Evolutionary conservation across 2,113 vertebrate species (phyloP), one percentile per base, ranked within the genome.

Genomic region (Rhadina sibilatrix): DNA sequence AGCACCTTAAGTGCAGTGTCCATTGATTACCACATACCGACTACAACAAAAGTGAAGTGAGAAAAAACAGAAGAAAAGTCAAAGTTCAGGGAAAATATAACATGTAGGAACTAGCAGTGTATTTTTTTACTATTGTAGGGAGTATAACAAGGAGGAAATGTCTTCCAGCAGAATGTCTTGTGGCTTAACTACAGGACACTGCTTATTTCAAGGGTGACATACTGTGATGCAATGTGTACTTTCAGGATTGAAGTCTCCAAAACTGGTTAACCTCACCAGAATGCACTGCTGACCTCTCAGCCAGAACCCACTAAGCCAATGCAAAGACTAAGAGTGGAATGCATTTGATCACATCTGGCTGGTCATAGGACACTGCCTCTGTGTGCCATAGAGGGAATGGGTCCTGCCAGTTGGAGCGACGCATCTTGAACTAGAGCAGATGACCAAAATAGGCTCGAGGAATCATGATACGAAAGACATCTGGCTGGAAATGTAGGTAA

Each of bases 311-410:
- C 35, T 35, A 28, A 33, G 33, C 20, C 63, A 72, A 1, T 56
- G 49, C 35, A 38, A 54, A 60, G 49, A 52, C 49, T 11, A 7
- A 74, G 47, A 60, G 30, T 30, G n/a, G 49, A 80, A 37, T 35
- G 42, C 9, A 6, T 83, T 17, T 27, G 53, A 8, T 11, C 23
- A 15, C 35, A 38, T 5, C 40, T 77, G 44, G 18, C 23, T 35
- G 49, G 11, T 47, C 40, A 19, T 14, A n/a, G 3, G 13, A 38
- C 44, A 18, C 44, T 72, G 38, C 25, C 16, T 42, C 10, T 17
- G 0, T 10, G 1, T 14, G 23, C 10, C 15, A 15, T 0, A 4
- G 37, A 18, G 53, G 66, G 27, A 70, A 37, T 8, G n/a, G 50
- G 20, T 30, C 31, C 31, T 42, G 40, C 37, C 31, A 42, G 13